Conservation (phyloP, 2,113 vertebrate genomes). For the Lycaon pictus region DNA sequence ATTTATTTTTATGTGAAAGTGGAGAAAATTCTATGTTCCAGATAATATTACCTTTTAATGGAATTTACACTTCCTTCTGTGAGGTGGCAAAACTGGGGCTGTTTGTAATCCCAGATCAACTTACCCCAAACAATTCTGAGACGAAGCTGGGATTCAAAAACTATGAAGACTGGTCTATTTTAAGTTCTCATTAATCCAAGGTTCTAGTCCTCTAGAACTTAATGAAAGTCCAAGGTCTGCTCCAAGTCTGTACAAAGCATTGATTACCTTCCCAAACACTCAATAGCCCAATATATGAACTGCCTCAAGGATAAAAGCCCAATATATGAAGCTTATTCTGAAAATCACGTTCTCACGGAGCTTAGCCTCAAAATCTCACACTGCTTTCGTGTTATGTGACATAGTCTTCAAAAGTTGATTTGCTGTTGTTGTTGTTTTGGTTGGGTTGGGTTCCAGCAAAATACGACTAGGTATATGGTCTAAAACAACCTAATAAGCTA, state of each 20-base stretch:
- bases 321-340: background rate
- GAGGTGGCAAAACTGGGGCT: no score
- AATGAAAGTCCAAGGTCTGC: background rate
- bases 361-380: background rate
- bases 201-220: background rate
- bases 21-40: background rate
- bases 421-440: background rate
- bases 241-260: background rate
- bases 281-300: background rate
- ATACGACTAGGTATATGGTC: background rate
- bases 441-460: background rate
- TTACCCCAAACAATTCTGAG: background rate
- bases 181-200: background rate
- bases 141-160: background rate
- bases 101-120: background rate
- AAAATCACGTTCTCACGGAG: background rate
- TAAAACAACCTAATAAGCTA: background rate
- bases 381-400: background rate
- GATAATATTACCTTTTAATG: background rate
- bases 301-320: background rate
- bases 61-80: conserved; percentile 16
- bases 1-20: background rate
- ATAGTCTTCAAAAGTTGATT: background rate
- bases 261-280: background rate
- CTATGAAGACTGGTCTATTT: background rate